Evolutionary conservation across 2,797 vertebrate genomes (phyloP).

Genomic region (Gila robusta): DNA sequence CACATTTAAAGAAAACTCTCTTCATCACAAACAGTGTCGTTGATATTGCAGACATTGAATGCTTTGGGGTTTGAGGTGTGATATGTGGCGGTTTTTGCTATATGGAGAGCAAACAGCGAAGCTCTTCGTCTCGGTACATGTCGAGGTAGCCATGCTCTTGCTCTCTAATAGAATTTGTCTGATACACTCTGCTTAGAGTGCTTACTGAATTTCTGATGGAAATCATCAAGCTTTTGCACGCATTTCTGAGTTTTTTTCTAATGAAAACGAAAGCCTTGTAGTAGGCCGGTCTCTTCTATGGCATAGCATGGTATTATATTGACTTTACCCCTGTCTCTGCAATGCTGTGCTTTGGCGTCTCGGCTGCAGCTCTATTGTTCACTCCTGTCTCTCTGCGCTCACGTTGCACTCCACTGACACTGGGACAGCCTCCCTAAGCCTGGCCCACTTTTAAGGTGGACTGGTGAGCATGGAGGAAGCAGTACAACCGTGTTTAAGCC

Average conservation of each 20-base stretch:
- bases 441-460: constrained; percentile 57
- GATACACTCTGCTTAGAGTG: constrained; percentile 48
- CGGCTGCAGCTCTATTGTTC: constrained; percentile 60
- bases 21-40: not conserved
- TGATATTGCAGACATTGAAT: not conserved
- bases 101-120: not conserved
- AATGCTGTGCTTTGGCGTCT: constrained; percentile 54
- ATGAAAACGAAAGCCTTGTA: not conserved
- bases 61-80: constrained; percentile 9
- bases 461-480: not conserved
- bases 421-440: constrained; percentile 43
- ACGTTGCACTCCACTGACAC: constrained; percentile 56
- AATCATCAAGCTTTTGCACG: constrained; percentile 31
- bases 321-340: constrained; percentile 55
- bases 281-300: constrained; percentile 2
- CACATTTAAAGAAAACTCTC: not conserved
- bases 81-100: not conserved
- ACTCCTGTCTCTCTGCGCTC: constrained; percentile 46
- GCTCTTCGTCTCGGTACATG: constrained; percentile 28
- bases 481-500: not conserved
- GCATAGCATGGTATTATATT: constrained; percentile 28
- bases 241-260: not conserved
- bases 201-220: constrained; percentile 44
- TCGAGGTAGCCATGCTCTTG: constrained; percentile 43
- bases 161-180: constrained; percentile 51